phyloP scores from a whole-genome alignment of 2,113 vertebrate species.

The Dasyprocta punctata region DNA sequence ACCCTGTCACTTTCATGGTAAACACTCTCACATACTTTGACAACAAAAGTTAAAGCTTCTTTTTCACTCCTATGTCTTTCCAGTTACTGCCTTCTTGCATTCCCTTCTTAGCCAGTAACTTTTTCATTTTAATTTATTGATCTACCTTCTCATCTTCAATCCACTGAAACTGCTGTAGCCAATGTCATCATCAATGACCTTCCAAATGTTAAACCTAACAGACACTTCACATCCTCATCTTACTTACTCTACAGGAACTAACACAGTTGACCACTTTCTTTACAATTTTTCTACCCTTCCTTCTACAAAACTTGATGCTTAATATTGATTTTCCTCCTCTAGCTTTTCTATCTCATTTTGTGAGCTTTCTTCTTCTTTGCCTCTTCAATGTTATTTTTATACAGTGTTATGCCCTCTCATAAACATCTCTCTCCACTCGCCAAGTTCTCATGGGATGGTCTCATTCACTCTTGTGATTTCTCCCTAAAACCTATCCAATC shows the following conservation, averaged over 20 bases:
- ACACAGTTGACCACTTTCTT: neutral
- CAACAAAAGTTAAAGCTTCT: neutral
- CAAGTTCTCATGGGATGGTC: neutral
- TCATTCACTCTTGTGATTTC: neutral
- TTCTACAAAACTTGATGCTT: conserved; percentile 12
- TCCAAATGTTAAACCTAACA: neutral
- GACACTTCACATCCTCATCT: neutral
- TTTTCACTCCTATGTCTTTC: neutral
- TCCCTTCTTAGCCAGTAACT: neutral
- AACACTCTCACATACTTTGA: conserved; percentile 14
- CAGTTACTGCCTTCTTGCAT: neutral
- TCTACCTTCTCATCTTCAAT: neutral
- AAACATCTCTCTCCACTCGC: neutral
- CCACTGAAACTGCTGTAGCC: neutral
- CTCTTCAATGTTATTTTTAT: conserved; percentile 7
- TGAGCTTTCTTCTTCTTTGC: neutral
- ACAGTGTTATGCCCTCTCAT: neutral
- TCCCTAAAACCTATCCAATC: neutral
- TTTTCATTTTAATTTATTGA: neutral
- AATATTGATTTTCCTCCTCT: neutral
- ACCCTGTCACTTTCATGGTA: neutral
- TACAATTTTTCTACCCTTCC: neutral
- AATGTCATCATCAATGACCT: neutral
- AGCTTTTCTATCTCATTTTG: neutral
- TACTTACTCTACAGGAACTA: neutral